Percentiles rank a stretch among this genome's conserved stretches.
Evolutionary conservation across 2,888 invertebrate genomes (phyloP).

Genomic region (Platynereis dumerilii): DNA sequence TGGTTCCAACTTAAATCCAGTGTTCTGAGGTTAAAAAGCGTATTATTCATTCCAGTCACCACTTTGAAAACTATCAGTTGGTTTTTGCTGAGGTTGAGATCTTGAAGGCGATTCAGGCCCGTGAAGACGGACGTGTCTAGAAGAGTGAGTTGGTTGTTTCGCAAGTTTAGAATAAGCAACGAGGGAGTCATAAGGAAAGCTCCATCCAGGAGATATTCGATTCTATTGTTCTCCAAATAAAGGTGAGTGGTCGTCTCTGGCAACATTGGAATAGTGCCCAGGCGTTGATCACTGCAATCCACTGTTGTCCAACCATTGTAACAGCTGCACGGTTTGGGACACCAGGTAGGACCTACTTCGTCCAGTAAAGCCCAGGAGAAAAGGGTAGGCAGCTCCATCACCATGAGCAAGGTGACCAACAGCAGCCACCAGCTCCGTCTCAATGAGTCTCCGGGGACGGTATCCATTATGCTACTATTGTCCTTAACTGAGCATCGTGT

Average conservation of each 20-base stretch:
- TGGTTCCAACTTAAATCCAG: slow-evolving; percentile 35
- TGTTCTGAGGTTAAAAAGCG: slow-evolving; percentile 25
- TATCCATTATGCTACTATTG: no score
- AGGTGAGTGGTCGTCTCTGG: slow-evolving; percentile 29
- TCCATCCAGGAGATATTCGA: slow-evolving; percentile 26
- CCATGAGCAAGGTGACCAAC: not conserved
- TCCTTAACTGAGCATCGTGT: no score
- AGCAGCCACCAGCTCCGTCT: no score
- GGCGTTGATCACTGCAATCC: slow-evolving; percentile 33
- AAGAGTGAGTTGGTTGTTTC: slow-evolving; percentile 28
- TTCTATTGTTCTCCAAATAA: slow-evolving; percentile 35
- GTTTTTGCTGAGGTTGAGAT: slow-evolving; percentile 34
- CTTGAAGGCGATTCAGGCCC: slow-evolving; percentile 29
- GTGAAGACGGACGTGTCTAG: slow-evolving; percentile 29
- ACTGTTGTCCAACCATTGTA: slow-evolving; percentile 36
- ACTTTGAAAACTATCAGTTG: slow-evolving; percentile 25
- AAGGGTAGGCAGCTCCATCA: not conserved
- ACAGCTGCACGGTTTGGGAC: slow-evolving; percentile 36
- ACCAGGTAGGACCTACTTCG: slow-evolving; percentile 25
- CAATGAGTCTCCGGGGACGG: no score
- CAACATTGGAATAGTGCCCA: slow-evolving; percentile 23
- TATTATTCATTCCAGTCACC: slow-evolving; percentile 1
- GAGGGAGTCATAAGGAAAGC: slow-evolving; percentile 19
- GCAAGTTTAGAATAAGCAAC: slow-evolving; percentile 33
- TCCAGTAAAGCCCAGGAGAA: not conserved